These are phyloP conservation scores for Leptinotarsa peninsularis DNA, from an alignment of 2,888 invertebrate genomes.

Conservation along the genomic window DNA sequence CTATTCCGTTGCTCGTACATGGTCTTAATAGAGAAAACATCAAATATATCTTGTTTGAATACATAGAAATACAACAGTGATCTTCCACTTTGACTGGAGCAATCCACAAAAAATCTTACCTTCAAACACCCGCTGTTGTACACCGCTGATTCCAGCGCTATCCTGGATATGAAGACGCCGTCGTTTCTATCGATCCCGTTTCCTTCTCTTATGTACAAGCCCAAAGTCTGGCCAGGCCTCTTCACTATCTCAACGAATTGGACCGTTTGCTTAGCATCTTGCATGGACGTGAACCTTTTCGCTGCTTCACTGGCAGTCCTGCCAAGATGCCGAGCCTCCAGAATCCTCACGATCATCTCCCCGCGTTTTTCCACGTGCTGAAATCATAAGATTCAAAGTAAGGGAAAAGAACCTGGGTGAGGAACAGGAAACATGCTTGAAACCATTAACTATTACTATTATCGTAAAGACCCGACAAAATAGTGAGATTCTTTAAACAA, in stretches of 20 bases:
- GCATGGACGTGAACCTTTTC: constrained; percentile 85
- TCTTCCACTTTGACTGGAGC: too few species aligned
- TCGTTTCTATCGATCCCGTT: constrained; percentile 95
- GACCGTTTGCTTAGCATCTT: constrained; percentile 77
- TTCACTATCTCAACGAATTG: constrained; percentile 98
- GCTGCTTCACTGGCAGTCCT: constrained; percentile 88
- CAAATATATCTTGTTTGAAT: too few species aligned
- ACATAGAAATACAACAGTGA: too few species aligned
- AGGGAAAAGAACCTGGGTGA: background rate
- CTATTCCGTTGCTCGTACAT: too few species aligned
- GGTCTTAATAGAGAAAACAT: too few species aligned
- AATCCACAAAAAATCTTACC: constrained; percentile 64
- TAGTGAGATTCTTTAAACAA: too few species aligned
- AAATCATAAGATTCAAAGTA: constrained; percentile 36
- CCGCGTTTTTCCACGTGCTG: constrained; percentile 86
- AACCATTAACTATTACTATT: background rate
- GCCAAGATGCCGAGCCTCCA: constrained; percentile 89
- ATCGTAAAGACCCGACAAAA: too few species aligned
- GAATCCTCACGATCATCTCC: constrained; percentile 94
- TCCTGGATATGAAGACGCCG: constrained; percentile 97
- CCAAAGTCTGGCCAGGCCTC: constrained; percentile 97
- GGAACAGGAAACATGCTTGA: background rate
- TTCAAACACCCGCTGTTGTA: constrained; percentile 97
- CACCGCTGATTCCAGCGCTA: constrained; percentile 95
- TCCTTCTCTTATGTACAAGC: constrained; percentile 98